Conservation (phyloP, 2,888 invertebrate species). For the Anoncus sp. region DNA sequence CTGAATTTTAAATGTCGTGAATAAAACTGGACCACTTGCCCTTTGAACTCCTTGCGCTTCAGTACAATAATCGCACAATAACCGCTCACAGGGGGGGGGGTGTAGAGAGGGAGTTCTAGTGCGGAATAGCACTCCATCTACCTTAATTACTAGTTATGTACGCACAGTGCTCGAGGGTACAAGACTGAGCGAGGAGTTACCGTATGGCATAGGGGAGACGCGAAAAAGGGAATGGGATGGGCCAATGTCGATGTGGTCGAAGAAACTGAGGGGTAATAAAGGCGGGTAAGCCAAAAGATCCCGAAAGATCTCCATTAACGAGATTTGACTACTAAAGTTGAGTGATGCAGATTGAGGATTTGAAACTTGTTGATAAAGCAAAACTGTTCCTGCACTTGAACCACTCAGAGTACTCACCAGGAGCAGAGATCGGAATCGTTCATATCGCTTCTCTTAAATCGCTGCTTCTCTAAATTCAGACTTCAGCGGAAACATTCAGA, state of each 20-base stretch:
- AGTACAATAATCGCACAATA: background rate
- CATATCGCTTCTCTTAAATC: constrained; percentile 8
- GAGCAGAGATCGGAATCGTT: constrained; percentile 27
- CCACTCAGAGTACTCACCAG: constrained; percentile 13
- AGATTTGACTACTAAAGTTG: constrained; percentile 40
- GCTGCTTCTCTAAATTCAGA: constrained; percentile 41
- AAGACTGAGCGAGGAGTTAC: constrained; percentile 23
- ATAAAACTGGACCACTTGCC: background rate
- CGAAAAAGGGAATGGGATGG: constrained; percentile 41
- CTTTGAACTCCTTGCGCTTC: background rate
- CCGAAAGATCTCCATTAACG: constrained; percentile 36
- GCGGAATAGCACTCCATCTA: constrained; percentile 24
- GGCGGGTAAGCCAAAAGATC: constrained; percentile 28
- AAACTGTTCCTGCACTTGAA: constrained; percentile 28
- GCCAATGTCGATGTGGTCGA: constrained; percentile 26
- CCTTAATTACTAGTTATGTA: constrained; percentile 62
- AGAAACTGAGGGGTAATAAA: constrained; percentile 1
- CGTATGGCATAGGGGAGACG: constrained; percentile 29
- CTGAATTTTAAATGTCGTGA: too few species aligned
- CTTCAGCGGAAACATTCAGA: constrained; percentile 37
- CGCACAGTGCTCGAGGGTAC: constrained; percentile 24
- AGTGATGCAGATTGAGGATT: constrained; percentile 12
- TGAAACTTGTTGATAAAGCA: constrained; percentile 11
- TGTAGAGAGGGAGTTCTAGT: constrained; percentile 12
- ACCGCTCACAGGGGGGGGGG: too few species aligned